Conservation (phyloP, 2,888 invertebrate species). For the Zygogramma bicolorata region DNA sequence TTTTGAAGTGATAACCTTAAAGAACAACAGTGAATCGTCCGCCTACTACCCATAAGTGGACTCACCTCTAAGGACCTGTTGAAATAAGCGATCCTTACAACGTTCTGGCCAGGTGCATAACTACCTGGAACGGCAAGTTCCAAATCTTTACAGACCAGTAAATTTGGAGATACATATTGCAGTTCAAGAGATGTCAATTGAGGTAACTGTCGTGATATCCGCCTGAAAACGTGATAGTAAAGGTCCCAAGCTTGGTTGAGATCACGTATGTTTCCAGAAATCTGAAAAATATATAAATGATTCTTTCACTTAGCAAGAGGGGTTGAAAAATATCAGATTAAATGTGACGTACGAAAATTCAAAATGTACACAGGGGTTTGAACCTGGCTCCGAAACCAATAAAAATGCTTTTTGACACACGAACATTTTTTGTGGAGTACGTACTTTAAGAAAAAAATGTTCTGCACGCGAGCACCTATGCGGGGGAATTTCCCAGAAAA, state of each 20-base stretch:
- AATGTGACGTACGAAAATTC: too few relatives aligned
- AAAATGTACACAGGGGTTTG: too few relatives aligned
- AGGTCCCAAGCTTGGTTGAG: slow-evolving; percentile 99
- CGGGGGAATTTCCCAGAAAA: too few relatives aligned
- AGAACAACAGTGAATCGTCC: neutral
- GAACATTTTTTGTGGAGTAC: too few relatives aligned
- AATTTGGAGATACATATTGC: slow-evolving; percentile 95
- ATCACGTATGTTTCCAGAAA: slow-evolving; percentile 88
- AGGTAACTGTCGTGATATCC: slow-evolving; percentile 95
- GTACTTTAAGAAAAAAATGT: too few relatives aligned
- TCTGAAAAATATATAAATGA: slow-evolving; percentile 72
- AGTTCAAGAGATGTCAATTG: slow-evolving; percentile 90
- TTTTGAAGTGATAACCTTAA: slow-evolving; percentile 95
- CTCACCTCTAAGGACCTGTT: slow-evolving; percentile 89
- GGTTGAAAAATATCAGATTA: too few relatives aligned
- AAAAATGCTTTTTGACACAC: too few relatives aligned
- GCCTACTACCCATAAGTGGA: neutral
- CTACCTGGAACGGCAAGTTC: slow-evolving; percentile 98
- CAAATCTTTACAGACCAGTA: slow-evolving; percentile 89
- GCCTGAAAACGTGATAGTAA: slow-evolving; percentile 97
- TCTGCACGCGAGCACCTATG: too few relatives aligned
- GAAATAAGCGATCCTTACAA: slow-evolving; percentile 90
- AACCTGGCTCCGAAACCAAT: too few relatives aligned
- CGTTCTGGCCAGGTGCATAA: slow-evolving; percentile 91
- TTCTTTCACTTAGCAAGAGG: too few relatives aligned